A percentile compares a stretch with the other conserved stretches of the same genome.
These are phyloP conservation scores for Hippasteria phrygiana DNA, from an alignment of 53 echinoderm and acorn worm species.

Conservation along the genomic window DNA sequence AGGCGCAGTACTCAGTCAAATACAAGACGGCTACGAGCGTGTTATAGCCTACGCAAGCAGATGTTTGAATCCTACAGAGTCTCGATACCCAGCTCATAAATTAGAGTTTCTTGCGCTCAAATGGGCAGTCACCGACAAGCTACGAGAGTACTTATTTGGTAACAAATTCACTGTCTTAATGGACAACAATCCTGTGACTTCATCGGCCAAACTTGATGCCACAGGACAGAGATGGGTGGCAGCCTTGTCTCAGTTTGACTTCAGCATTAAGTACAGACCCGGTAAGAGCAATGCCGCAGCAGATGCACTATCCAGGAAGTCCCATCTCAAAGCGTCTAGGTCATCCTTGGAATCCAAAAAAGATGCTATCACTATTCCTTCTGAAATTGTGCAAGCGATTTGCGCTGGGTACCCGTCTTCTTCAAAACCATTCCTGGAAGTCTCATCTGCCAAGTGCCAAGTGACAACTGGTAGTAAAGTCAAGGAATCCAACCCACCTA, in stretches of 20 bases:
- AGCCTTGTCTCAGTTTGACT: conserved; percentile 57
- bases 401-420: background rate
- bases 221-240: conserved; percentile 52
- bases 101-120: conserved; percentile 74
- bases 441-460: background rate
- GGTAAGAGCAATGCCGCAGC: conserved; percentile 56
- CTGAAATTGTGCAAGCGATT: background rate
- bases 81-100: conserved; percentile 69
- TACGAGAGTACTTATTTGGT: conserved; percentile 66
- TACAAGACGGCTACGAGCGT: conserved; percentile 16
- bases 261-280: conserved; percentile 49
- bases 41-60: conserved; percentile 61
- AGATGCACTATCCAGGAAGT: conserved; percentile 52
- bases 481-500: no score
- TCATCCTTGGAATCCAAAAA: background rate
- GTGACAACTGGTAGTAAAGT: no score
- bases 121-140: conserved; percentile 78
- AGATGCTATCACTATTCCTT: background rate
- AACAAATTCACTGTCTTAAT: no score
- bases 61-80: conserved; percentile 50
- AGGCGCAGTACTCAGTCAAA: conserved; percentile 26
- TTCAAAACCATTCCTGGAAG: background rate
- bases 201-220: conserved; percentile 70
- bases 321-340: background rate
- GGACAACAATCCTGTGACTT: no score